Conservation (phyloP, 2,797 vertebrate genomes). For the Coreius guichenoti region DNA sequence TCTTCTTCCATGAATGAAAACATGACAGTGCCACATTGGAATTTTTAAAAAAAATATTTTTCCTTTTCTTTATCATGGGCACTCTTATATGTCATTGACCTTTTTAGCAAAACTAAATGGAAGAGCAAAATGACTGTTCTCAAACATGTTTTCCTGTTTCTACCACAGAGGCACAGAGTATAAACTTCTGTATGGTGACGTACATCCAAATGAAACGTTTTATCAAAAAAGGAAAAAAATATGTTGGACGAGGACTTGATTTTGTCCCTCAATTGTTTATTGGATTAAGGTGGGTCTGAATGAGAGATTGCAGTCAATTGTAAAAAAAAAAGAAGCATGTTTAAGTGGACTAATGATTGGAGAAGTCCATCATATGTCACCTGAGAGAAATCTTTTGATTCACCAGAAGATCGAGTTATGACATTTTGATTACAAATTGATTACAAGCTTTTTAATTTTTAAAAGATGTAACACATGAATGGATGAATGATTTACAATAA, state of each 20-base stretch:
- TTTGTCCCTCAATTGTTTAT: too few relatives aligned
- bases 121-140: background rate
- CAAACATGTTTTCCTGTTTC: background rate
- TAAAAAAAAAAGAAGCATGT: background rate
- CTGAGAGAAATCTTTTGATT: background rate
- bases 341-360: background rate
- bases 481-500: background rate
- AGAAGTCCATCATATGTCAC: background rate
- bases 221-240: too few relatives aligned
- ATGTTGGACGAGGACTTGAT: too few relatives aligned
- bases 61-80: too few relatives aligned
- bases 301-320: background rate
- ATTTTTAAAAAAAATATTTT: too few relatives aligned
- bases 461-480: background rate
- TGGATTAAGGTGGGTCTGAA: background rate
- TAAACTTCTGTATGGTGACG: too few relatives aligned
- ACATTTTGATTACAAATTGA: background rate
- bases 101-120: background rate
- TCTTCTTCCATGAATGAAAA: too few relatives aligned
- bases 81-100: background rate
- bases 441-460: background rate
- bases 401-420: background rate
- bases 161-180: too few relatives aligned
- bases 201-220: too few relatives aligned
- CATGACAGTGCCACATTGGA: too few relatives aligned